These are phyloP conservation scores for Ictalurus punctatus DNA, from an alignment of 2,113 vertebrate species.

Conservation along the genomic window DNA sequence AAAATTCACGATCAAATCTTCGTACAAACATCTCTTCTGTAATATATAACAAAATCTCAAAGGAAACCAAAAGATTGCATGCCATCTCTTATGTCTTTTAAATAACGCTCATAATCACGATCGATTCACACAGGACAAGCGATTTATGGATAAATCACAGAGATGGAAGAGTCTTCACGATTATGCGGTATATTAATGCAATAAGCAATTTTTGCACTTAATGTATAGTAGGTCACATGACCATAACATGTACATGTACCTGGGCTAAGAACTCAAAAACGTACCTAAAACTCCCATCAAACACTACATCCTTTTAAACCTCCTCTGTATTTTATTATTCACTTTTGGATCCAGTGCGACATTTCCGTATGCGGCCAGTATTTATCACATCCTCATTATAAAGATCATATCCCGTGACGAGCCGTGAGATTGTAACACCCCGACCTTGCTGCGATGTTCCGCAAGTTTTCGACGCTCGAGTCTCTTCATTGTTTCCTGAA, in stretches of 20 bases:
- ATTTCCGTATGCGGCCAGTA: background rate
- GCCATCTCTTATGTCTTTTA: too few relatives aligned
- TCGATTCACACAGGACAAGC: too few relatives aligned
- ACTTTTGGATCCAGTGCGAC: background rate
- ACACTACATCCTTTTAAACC: background rate
- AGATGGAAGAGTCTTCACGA: background rate
- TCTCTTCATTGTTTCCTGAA: constrained; percentile 41
- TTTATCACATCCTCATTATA: constrained; percentile 36
- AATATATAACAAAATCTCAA: too few relatives aligned
- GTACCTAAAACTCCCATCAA: too few relatives aligned
- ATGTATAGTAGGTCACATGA: background rate
- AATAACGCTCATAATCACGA: too few relatives aligned
- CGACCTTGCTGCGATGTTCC: background rate
- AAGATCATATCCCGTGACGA: background rate
- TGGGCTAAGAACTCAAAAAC: background rate
- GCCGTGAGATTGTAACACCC: background rate
- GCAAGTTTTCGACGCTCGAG: background rate
- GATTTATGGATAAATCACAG: too few relatives aligned
- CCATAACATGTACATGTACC: background rate
- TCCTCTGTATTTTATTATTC: background rate
- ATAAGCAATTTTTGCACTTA: background rate
- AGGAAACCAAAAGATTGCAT: too few relatives aligned
- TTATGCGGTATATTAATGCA: background rate
- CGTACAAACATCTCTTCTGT: background rate
- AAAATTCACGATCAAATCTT: background rate